A percentile compares a stretch with the other conserved stretches of the same genome.
Conservation (phyloP, 2,888 invertebrate species). For the Lithophane leautieri region DNA sequence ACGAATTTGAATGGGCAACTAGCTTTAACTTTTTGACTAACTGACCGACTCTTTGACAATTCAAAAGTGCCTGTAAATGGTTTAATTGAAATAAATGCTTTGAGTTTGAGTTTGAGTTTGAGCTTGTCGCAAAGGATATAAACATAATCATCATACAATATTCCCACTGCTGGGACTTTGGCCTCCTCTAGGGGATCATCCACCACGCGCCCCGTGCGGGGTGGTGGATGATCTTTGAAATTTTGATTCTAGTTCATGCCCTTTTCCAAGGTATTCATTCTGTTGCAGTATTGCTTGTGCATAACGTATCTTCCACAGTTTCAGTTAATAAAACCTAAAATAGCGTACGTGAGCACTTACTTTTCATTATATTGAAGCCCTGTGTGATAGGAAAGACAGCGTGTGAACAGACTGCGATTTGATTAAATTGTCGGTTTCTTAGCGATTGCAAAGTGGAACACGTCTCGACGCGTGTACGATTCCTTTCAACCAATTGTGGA, state of each 20-base stretch:
- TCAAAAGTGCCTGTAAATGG: too few relatives aligned
- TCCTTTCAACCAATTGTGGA: background rate
- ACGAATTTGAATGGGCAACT: too few relatives aligned
- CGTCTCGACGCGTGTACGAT: background rate
- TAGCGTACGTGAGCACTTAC: background rate
- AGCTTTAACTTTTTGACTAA: too few relatives aligned
- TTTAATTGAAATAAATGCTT: too few relatives aligned
- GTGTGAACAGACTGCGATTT: conserved; percentile 9
- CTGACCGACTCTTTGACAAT: too few relatives aligned
- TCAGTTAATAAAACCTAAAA: background rate
- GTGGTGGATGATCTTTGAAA: background rate
- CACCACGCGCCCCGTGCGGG: background rate
- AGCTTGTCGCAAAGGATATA: background rate
- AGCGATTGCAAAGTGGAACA: conserved; percentile 16
- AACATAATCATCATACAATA: background rate
- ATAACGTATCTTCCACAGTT: too few relatives aligned
- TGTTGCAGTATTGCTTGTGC: too few relatives aligned
- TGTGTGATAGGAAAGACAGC: background rate
- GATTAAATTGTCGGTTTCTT: conserved; percentile 24
- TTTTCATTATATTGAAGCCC: conserved; percentile 12
- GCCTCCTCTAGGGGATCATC: background rate
- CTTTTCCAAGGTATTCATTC: too few relatives aligned
- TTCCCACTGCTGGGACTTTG: too few relatives aligned
- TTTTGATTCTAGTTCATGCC: too few relatives aligned
- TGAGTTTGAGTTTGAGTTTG: too few relatives aligned